Base-by-base conservation (phyloP, 2,797 vertebrate genomes). In the Pygocentrus nattereri region DNA sequence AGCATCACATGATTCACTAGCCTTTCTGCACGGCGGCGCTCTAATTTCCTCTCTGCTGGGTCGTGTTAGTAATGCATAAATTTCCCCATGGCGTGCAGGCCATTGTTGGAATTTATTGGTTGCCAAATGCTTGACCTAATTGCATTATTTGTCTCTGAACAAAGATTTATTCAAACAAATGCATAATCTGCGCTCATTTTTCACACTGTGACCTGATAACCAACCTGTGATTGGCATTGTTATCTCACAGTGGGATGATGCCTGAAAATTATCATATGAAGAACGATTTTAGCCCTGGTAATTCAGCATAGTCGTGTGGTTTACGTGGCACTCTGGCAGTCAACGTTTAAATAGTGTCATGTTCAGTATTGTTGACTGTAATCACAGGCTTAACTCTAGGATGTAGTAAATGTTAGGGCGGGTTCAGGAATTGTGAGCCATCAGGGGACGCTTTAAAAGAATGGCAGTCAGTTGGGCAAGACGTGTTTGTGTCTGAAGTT, bases 1-100 rank as follows among this genome's bases (percentile, higher is more conserved):
- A 71, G 68, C 68, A 49, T 50, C 47, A 16, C 21, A 71, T 31
- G 49, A 73, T 23, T 73, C 50, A 73, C 70, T 56, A n/a, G 41
- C 5, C 18, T 31, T 72, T 72, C 41, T 49, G 41, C 3, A 15
- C 8, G 30, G 13, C 31, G 21, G 25, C 71, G 18, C 72, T 72
- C 47, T 58, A 56, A 13, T 34, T 54, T 38, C 56, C 47, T 54
- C 25, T 30, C 49, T 12, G 38, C 18, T 73, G 50, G 71, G 50
- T 23, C 19, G 71, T 31, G 18, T 56, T 21, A 21, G 71, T 13
- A 47, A 23, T 54, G 30, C 27, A 47, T 69, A 69, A 21, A 69
- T 69, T 69, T 69, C 65, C 41, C 34, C 21, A 1, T 68, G 41
- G n/a, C 38, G 6, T 64, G 30, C 18, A 2, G 6, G n/a, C 65